Evolutionary conservation across 2,888 invertebrate genomes (phyloP).

Genomic region (Dynastes grantii): DNA sequence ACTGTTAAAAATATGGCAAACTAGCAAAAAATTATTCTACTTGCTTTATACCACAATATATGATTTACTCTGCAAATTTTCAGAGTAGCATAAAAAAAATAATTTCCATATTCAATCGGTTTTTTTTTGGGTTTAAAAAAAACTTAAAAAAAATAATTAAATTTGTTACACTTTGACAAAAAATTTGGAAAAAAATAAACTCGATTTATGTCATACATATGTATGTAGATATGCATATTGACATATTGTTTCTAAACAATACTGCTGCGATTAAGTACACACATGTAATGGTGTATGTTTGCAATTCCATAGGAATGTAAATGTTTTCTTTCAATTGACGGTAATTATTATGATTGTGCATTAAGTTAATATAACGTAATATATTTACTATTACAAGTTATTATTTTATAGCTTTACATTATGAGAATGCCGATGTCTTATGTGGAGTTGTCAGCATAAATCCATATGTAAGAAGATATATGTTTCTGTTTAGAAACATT

Average conservation of each 20-base stretch:
- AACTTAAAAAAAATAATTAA: conserved; percentile 18
- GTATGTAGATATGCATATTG: background rate
- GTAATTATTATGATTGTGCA: conserved; percentile 7
- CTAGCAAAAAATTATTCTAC: background rate
- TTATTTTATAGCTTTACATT: background rate
- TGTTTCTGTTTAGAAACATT: background rate
- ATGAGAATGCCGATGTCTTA: background rate
- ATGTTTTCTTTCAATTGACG: conserved; percentile 4
- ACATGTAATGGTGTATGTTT: background rate
- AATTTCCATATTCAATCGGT: conserved; percentile 28
- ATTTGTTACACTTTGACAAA: conserved; percentile 31
- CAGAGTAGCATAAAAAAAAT: conserved; percentile 3
- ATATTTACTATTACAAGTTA: background rate
- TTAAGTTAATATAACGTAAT: conserved; percentile 2
- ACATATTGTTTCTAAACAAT: conserved; percentile 2
- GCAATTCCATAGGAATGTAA: conserved; percentile 12
- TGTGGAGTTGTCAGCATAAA: background rate
- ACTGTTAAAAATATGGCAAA: no score
- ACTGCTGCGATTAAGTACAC: background rate
- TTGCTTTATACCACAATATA: background rate
- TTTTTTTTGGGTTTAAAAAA: no score
- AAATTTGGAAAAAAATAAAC: no score
- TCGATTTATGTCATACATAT: background rate
- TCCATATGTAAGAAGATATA: background rate
- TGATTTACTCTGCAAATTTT: background rate